Evolutionary conservation across 2,888 invertebrate genomes (phyloP).

Genomic region (Leucania comma): DNA sequence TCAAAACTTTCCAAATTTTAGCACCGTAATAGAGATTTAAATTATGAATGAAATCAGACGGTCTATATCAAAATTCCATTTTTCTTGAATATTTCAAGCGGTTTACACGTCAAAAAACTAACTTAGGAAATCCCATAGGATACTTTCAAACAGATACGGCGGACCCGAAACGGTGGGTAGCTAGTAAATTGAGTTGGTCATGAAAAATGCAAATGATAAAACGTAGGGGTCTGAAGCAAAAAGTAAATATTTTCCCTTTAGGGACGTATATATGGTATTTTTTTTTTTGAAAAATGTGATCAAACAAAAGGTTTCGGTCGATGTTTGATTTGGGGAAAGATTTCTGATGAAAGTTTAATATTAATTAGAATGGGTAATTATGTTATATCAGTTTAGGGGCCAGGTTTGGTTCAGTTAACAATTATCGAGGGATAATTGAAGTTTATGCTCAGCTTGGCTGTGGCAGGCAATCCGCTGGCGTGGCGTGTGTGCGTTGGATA

Average conservation of each 20-base stretch:
- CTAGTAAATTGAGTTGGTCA: constrained; percentile 70
- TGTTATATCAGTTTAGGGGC: constrained; percentile 36
- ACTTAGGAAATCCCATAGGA: constrained; percentile 65
- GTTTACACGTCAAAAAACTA: constrained; percentile 54
- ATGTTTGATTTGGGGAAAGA: constrained; percentile 35
- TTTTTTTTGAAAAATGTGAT: constrained; percentile 45
- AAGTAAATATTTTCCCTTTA: constrained; percentile 53
- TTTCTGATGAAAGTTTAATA: constrained; percentile 49
- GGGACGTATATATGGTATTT: constrained; percentile 42
- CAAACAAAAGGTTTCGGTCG: constrained; percentile 38
- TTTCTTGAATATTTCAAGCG: constrained; percentile 61
- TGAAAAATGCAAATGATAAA: constrained; percentile 71
- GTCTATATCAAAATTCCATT: constrained; percentile 60
- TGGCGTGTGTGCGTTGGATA: constrained; percentile 49
- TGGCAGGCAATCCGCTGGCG: constrained; percentile 47
- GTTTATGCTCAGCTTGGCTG: constrained; percentile 53
- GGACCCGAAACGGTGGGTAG: constrained; percentile 63
- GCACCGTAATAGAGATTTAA: constrained; percentile 36
- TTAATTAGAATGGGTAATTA: constrained; percentile 51
- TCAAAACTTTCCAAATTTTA: constrained; percentile 21
- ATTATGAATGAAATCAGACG: constrained; percentile 36
- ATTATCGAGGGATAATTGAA: constrained; percentile 62
- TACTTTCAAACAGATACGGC: constrained; percentile 58
- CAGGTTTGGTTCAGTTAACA: constrained; percentile 52
- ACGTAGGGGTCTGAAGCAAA: constrained; percentile 57